Evolutionary conservation across 2,113 vertebrate species (phyloP), one percentile per base, ranked within the genome.

Genomic region (Ptilonorhynchus violaceus): DNA sequence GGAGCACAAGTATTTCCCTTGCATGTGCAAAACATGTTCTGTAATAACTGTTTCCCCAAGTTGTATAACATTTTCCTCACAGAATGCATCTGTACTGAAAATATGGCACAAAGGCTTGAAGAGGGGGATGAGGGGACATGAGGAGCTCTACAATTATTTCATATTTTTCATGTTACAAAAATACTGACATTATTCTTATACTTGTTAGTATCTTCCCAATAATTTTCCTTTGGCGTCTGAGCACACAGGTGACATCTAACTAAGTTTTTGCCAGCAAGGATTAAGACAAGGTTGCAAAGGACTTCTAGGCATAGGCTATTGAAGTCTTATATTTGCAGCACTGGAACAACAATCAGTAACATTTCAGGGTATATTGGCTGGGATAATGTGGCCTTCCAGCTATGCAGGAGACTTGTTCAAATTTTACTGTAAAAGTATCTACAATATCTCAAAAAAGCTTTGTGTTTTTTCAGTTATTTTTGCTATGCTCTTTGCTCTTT

Each of bases 391-490:
- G 42, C 19, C 59, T 87, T 85, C 49, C 80, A 87, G 55, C 42
- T 56, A 86, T 1, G 4, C 24, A 63, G 67, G 13, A 64, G 20
- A 87, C 20, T 87, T 70, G 52, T 9, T 59, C 33, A 84, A 72
- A 72, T 81, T 92, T 75, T 75, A 64, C 52, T 42, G 42, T 55
- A 86, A 87, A 91, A 76, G 63, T 28, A 75, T 3, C 37, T 30
- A 69, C 91, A 88, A 58, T 73, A 84, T 22, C 44, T 81, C 76
- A 75, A 83, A 86, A 89, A 53, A 88, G 33, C n/a, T 67, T 74
- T 68, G 55, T 24, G 16, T 14, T 86, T 93, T 76, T 84, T 52
- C 76, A 75, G 64, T 94, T 88, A 84, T 94, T 95, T 93, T 93
- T 92, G 56, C 58, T 84, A 63, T 52, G 68, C 49, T 86, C 72